Evolutionary conservation across 2,797 vertebrate genomes (phyloP).

Genomic region (Acrocephalus scirpaceus): DNA sequence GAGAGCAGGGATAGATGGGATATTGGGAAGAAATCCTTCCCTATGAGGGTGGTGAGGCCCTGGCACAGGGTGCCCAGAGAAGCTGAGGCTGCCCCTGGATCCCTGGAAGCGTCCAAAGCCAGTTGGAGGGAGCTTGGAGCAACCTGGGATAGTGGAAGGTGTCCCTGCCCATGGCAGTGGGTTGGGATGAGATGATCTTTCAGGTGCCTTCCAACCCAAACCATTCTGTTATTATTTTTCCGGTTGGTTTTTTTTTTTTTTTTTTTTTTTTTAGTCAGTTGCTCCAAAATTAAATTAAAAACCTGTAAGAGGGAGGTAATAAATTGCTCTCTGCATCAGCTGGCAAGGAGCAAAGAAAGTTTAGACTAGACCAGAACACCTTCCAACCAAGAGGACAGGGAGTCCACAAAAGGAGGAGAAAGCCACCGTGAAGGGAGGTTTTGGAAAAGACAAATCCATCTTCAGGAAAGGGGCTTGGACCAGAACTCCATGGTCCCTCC

Average conservation of each 20-base stretch:
- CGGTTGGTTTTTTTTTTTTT: too few relatives aligned
- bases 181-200: too few relatives aligned
- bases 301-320: neutral
- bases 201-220: neutral
- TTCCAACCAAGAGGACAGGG: neutral
- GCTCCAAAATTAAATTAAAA: neutral
- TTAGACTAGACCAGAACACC: neutral
- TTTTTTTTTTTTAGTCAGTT: neutral
- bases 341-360: neutral
- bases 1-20: accelerated
- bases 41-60: neutral
- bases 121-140: accelerated
- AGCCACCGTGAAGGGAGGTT: neutral
- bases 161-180: neutral
- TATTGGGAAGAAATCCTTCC: accelerated
- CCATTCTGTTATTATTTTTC: neutral
- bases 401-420: neutral
- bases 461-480: neutral
- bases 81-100: neutral
- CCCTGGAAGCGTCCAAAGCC: neutral
- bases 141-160: accelerated
- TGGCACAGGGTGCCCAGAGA: neutral
- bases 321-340: neutral
- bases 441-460: neutral
- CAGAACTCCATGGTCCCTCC: neutral